Base-by-base conservation (phyloP, 2,797 vertebrate genomes). In the Melanotaenia parkinsoni region DNA sequence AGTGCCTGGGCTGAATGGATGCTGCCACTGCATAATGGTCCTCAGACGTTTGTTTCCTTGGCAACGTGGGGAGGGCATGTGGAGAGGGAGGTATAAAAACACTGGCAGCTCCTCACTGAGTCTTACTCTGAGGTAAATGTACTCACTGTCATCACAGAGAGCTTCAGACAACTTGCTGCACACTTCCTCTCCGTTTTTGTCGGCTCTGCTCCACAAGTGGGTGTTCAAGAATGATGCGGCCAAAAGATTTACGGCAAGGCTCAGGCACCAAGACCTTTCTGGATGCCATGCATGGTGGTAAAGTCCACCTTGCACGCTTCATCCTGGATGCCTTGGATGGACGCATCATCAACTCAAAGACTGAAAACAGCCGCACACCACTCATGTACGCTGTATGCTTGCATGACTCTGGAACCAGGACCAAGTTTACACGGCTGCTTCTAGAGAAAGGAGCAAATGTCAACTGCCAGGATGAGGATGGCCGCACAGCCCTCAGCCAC, bases 301-400 rank as follows among this genome's bases (percentile, higher is more conserved):
- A 97, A 84, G 93, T 96, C 72, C 96, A 97, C 86, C 88, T 97
- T 58, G 97, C 96, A 1, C 96, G 96, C 28, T 97, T 98, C 57
- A 96, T 97, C 74, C 92, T 98, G 87, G 97, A 97, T 0, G 97
- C 97, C 12, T 80, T 98, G 92, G 97, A 97, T 24, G 96, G 96
- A 28, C 94, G 95, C 72, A 96, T 97, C 75, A 94, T 97, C 81
- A 96, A 97, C 91, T 96, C 95, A 1, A 96, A 95, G 63, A 94
- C 95, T 0, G 96, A 97, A 74, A 96, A 95, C 80, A 94, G 94
- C 72, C 95, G 95, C 69, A 96, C 97, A 5, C 96, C 95, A 0
- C 95, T 98, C 59, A 97, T 98, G 95, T 91, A 91, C 5, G 96
- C 97, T 0, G 95, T 95, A 51, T 93, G 94, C 71, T 88, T 97